phyloP scores from a whole-genome alignment of 2,113 vertebrate species.

The Sprattus sprattus region DNA sequence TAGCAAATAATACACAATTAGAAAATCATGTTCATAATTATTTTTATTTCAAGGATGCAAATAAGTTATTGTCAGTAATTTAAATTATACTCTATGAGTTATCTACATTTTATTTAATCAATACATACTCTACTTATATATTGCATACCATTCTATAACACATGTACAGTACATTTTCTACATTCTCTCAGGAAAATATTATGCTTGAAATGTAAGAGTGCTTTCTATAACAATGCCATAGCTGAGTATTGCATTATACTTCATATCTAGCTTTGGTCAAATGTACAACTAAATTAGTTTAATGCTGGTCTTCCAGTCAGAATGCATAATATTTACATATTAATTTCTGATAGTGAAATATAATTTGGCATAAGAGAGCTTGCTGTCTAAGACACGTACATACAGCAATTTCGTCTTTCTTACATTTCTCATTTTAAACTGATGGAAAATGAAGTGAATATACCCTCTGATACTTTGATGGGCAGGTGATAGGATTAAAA shows the following conservation, averaged over 20 bases:
- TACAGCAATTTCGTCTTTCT: not conserved
- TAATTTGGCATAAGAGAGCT: not conserved
- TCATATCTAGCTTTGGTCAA: not conserved
- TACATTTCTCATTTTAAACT: not conserved
- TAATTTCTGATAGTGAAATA: not conserved
- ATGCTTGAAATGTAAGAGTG: not conserved
- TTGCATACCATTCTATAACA: not conserved
- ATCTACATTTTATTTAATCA: not conserved
- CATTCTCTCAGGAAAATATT: not conserved
- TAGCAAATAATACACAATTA: not conserved
- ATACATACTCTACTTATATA: constrained; percentile 1
- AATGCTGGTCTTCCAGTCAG: not conserved
- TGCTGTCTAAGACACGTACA: not conserved
- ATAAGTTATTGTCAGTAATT: not conserved
- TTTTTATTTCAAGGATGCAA: constrained; percentile 11
- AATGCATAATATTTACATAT: constrained; percentile 6
- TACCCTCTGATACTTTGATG: not conserved
- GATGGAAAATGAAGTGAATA: not conserved
- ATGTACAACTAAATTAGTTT: not conserved
- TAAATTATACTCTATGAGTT: not conserved
- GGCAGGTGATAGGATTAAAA: not conserved
- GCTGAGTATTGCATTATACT: not conserved
- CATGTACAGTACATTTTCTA: not conserved
- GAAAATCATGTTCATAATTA: not conserved
- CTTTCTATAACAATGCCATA: not conserved